A percentile compares a stretch with the other conserved stretches of the same genome.
Evolutionary conservation across 92 coral and sea anemone species (phyloP).

Genomic region (Bergia puertoricense): DNA sequence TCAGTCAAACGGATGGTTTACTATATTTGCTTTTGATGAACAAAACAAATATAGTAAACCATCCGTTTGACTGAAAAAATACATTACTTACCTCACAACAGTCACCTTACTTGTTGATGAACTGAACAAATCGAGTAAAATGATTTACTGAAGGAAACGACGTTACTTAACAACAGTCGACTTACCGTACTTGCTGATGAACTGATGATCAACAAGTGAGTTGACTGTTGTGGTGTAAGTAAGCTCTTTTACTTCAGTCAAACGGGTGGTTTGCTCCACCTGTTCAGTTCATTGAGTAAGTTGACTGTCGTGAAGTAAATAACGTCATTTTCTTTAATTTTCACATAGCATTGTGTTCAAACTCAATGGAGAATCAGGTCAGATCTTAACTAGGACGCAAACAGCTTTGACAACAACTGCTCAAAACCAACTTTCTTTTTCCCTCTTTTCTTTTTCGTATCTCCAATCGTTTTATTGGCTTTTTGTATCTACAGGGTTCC

Average conservation of each 20-base stretch:
- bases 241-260: constrained; percentile 76
- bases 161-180: no score
- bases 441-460: no score
- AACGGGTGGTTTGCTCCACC: constrained; percentile 85
- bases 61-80: neutral
- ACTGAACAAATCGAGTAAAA: no score
- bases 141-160: no score
- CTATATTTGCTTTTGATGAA: neutral
- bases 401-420: no score
- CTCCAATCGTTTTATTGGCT: no score
- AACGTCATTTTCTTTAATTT: neutral
- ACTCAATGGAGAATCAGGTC: neutral
- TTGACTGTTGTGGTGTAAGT: constrained; percentile 71
- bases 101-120: no score
- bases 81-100: neutral
- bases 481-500: no score
- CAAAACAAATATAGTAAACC: neutral
- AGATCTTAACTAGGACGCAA: no score
- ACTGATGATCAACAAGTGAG: constrained; percentile 67
- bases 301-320: neutral
- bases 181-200: no score
- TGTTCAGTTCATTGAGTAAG: constrained; percentile 83
- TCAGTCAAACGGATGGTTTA: no score
- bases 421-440: no score
- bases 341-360: neutral